phyloP scores from a whole-genome alignment of 2,888 invertebrate genomes.

The Polyploca ridens region DNA sequence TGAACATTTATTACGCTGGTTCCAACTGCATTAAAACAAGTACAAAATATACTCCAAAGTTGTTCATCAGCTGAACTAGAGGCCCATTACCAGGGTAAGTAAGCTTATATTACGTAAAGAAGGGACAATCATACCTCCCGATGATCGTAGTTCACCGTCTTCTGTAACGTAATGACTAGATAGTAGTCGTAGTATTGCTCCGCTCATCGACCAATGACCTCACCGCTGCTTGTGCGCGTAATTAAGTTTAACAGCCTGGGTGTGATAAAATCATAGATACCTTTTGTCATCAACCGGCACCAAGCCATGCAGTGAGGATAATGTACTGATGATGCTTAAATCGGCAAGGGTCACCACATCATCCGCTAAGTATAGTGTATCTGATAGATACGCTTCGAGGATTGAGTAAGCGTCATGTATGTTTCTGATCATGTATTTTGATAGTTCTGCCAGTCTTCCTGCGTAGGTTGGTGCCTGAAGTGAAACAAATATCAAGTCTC shows the following conservation, averaged over 20 bases:
- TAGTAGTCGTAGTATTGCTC: too few species aligned
- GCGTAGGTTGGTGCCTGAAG: slow-evolving; percentile 66
- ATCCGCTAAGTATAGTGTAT: slow-evolving; percentile 60
- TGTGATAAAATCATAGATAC: slow-evolving; percentile 34
- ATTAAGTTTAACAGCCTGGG: too few species aligned
- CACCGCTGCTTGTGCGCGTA: too few species aligned
- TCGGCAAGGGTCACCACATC: slow-evolving; percentile 68
- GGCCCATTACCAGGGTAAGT: too few species aligned
- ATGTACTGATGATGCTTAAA: slow-evolving; percentile 60
- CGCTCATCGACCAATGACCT: too few species aligned
- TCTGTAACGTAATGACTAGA: too few species aligned
- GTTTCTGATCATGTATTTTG: slow-evolving; percentile 52
- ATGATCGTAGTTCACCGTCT: too few species aligned
- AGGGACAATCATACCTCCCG: background rate
- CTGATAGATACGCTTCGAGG: slow-evolving; percentile 63
- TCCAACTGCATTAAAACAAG: too few species aligned
- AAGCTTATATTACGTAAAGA: background rate
- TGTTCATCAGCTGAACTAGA: too few species aligned
- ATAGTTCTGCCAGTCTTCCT: slow-evolving; percentile 60
- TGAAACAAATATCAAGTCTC: background rate
- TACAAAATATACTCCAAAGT: too few species aligned
- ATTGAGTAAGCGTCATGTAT: slow-evolving; percentile 61
- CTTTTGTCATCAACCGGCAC: slow-evolving; percentile 57
- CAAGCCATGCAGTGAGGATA: slow-evolving; percentile 60
- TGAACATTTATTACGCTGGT: too few species aligned